Conservation (phyloP, 2,797 vertebrate species). For the Halcyon leucocephala region DNA sequence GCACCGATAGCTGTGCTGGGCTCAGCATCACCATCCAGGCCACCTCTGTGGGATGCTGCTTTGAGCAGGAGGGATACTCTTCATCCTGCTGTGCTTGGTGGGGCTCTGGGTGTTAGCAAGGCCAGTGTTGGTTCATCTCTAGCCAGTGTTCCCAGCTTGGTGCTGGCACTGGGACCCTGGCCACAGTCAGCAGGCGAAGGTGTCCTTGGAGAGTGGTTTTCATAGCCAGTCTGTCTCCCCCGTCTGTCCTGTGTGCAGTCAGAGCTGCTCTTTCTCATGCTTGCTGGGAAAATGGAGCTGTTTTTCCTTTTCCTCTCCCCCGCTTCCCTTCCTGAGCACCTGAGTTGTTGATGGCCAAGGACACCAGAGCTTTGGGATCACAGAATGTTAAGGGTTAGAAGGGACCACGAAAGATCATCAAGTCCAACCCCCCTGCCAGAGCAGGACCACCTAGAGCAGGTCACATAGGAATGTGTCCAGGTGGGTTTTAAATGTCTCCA, state of each 20-base stretch:
- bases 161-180: rapidly evolving
- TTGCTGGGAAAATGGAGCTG: neutral
- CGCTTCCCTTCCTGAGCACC: neutral
- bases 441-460: no score
- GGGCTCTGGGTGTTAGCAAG: rapidly evolving
- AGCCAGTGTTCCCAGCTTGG: neutral
- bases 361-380: neutral
- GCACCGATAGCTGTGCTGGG: rapidly evolving
- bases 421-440: no score
- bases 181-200: neutral
- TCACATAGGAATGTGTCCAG: no score
- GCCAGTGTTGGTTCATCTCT: rapidly evolving
- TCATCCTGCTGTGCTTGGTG: rapidly evolving
- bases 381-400: neutral
- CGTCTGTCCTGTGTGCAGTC: rapidly evolving
- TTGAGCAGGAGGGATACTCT: neutral
- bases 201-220: neutral
- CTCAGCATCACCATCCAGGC: rapidly evolving
- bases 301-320: slow-evolving; percentile 3
- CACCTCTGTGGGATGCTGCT: neutral
- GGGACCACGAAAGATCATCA: no score
- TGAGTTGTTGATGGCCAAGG: neutral
- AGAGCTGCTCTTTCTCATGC: neutral
- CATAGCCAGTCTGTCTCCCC: rapidly evolving
- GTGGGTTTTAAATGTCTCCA: no score